A percentile compares a stretch with the other conserved stretches of the same genome.
Conservation (phyloP, 2,113 vertebrate genomes). For the Saccopteryx leptura region DNA sequence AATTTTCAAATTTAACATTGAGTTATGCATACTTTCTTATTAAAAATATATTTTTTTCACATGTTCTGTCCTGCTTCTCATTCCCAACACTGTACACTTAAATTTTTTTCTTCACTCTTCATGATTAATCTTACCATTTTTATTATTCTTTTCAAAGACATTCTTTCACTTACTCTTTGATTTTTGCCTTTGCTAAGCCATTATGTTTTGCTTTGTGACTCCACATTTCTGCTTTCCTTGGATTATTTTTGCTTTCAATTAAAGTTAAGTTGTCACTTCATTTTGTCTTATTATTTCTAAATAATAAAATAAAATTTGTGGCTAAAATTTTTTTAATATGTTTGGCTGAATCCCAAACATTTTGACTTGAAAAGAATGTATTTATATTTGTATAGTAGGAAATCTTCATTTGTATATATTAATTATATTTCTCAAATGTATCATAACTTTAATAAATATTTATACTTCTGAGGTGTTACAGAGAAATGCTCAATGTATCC, state of each 20-base stretch:
- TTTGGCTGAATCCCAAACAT: constrained; percentile 26
- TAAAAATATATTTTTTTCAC: not conserved
- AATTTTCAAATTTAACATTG: constrained; percentile 31
- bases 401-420: not conserved
- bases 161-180: constrained; percentile 5
- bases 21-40: not conserved
- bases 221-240: not conserved
- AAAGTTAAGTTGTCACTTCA: constrained; percentile 7
- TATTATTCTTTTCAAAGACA: constrained; percentile 40
- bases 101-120: not conserved
- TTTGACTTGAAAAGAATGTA: constrained; percentile 2
- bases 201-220: constrained; percentile 19
- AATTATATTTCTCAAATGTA: constrained; percentile 25
- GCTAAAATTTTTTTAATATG: not conserved
- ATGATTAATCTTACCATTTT: not conserved
- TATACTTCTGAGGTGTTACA: not conserved
- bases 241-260: not conserved
- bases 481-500: no score
- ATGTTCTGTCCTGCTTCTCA: not conserved
- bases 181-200: not conserved
- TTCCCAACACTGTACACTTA: not conserved
- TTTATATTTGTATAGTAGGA: constrained; percentile 39
- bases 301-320: constrained; percentile 40
- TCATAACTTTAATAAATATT: not conserved
- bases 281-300: constrained; percentile 52